Percentiles rank a stretch among this genome's conserved stretches.
Conservation (phyloP, 1,140 invertebrate genomes). For the Arctopsyche grandis region DNA sequence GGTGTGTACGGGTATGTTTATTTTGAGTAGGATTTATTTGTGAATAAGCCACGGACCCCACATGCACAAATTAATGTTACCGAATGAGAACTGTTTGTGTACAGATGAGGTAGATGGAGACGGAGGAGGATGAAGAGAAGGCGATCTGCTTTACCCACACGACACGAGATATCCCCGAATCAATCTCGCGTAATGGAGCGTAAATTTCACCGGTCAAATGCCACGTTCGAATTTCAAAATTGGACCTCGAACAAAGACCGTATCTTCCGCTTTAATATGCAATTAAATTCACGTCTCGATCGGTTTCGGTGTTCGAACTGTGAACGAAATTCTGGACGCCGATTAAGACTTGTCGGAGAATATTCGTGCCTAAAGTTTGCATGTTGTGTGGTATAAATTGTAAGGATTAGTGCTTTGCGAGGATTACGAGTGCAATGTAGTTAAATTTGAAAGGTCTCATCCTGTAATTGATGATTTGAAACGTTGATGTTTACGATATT, state of each 20-base stretch:
- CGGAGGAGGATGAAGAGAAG: background rate
- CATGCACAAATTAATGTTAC: conserved; percentile 45
- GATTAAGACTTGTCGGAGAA: too few species aligned
- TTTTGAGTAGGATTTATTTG: conserved; percentile 42
- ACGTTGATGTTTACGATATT: too few species aligned
- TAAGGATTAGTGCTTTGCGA: too few species aligned
- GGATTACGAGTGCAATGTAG: too few species aligned
- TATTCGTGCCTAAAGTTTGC: too few species aligned
- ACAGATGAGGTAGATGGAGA: background rate
- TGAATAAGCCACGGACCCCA: conserved; percentile 40
- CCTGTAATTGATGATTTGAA: too few species aligned
- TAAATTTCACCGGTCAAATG: conserved; percentile 8
- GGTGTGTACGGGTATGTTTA: conserved; percentile 28
- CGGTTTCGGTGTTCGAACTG: too few species aligned
- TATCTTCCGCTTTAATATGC: too few species aligned
- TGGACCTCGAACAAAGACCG: background rate
- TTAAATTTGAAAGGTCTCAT: too few species aligned
- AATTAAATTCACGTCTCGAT: too few species aligned
- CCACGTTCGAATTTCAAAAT: conserved; percentile 7
- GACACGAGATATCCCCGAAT: background rate
- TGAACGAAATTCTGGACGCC: too few species aligned
- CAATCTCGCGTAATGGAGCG: conserved; percentile 7
- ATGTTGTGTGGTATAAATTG: too few species aligned
- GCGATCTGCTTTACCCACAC: background rate
- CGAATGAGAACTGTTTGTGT: conserved; percentile 37